These are phyloP conservation scores for Acleris cristana DNA, from an alignment of 2,888 invertebrate species.

Conservation along the genomic window DNA sequence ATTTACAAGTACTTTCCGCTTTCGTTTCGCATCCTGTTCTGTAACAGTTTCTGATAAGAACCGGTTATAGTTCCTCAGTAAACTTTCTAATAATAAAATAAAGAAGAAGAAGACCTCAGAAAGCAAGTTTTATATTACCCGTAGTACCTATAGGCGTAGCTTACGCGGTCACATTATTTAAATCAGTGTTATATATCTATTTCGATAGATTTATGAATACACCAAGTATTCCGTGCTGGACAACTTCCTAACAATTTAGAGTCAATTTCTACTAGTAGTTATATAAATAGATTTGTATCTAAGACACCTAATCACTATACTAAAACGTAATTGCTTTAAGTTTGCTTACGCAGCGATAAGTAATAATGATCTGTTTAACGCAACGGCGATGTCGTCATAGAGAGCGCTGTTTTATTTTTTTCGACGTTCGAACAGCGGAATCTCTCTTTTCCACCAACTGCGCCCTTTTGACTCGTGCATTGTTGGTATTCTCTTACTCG, in stretches of 20 bases:
- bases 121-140: constrained; percentile 11
- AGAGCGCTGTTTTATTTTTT: too few species aligned
- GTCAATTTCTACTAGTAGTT: constrained; percentile 27
- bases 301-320: constrained; percentile 20
- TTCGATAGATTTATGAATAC: constrained; percentile 10
- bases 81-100: constrained; percentile 13
- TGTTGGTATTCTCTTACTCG: too few species aligned
- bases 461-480: too few species aligned
- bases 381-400: too few species aligned
- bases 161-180: too few species aligned
- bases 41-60: constrained; percentile 8
- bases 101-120: constrained; percentile 7
- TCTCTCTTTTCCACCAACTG: too few species aligned
- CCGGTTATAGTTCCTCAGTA: constrained; percentile 14
- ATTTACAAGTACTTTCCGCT: not conserved
- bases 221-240: constrained; percentile 19
- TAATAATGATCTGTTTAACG: not conserved
- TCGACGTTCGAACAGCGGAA: too few species aligned
- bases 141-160: too few species aligned
- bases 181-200: constrained; percentile 10
- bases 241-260: constrained; percentile 23
- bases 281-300: constrained; percentile 27
- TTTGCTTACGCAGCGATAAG: constrained; percentile 1
- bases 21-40: constrained; percentile 6
- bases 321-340: constrained; percentile 15